phyloP scores from a whole-genome alignment of 2,113 vertebrate genomes.

The Abramis brama region DNA sequence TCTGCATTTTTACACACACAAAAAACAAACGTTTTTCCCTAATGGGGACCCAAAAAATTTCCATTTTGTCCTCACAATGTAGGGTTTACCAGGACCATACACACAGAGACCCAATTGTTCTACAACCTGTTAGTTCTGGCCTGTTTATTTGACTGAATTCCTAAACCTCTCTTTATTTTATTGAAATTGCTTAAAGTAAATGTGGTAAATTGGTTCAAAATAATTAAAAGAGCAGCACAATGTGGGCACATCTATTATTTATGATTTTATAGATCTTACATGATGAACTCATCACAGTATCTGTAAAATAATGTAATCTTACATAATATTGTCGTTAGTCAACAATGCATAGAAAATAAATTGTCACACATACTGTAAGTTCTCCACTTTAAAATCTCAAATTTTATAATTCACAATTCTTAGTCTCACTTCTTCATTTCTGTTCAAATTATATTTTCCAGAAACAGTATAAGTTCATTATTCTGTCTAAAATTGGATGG shows the following conservation, averaged over 20 bases:
- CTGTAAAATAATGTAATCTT: background rate
- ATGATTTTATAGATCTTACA: background rate
- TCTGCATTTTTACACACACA: no score
- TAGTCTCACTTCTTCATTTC: constrained; percentile 5
- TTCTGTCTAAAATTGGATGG: constrained; percentile 37
- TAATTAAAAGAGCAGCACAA: background rate
- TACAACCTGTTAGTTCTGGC: background rate
- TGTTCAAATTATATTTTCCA: constrained; percentile 38
- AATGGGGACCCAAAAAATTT: no score
- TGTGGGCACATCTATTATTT: background rate
- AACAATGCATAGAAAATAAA: background rate
- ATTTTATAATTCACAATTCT: constrained; percentile 13
- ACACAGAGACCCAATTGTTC: background rate
- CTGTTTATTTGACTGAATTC: background rate
- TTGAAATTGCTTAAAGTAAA: background rate
- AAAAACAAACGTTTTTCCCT: no score
- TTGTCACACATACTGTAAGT: background rate
- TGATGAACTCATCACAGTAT: background rate
- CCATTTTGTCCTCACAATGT: no score
- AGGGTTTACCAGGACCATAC: background rate
- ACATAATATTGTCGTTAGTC: background rate
- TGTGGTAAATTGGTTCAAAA: background rate
- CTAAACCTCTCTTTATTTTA: background rate
- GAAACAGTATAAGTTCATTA: constrained; percentile 40
- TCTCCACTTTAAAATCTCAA: constrained; percentile 8